Evolutionary conservation across 2,888 invertebrate genomes (phyloP).

Genomic region (Zeuzera pyrina): DNA sequence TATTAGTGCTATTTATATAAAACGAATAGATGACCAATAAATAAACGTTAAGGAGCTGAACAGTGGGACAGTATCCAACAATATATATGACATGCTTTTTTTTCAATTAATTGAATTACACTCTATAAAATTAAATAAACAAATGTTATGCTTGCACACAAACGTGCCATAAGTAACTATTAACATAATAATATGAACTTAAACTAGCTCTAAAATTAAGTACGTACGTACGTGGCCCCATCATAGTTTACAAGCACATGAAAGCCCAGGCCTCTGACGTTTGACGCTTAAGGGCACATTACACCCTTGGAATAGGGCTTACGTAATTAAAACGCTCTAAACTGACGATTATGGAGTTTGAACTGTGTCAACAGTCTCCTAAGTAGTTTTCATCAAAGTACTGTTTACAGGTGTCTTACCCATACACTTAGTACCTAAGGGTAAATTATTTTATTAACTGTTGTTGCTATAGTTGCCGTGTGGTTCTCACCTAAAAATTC

Average conservation of each 20-base stretch:
- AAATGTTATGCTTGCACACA: not conserved
- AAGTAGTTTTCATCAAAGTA: slow-evolving; percentile 28
- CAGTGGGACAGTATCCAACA: no score
- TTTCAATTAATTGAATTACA: no score
- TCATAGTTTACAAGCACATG: slow-evolving; percentile 58
- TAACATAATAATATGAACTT: slow-evolving; percentile 35
- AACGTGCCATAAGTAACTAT: no score
- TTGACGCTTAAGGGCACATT: slow-evolving; percentile 55
- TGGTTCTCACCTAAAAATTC: no score
- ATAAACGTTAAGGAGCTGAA: no score
- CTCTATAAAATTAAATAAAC: not conserved
- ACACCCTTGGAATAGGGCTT: slow-evolving; percentile 58
- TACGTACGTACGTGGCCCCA: slow-evolving; percentile 22
- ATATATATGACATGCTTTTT: no score
- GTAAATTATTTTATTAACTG: no score
- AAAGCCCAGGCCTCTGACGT: slow-evolving; percentile 30
- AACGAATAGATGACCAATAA: no score
- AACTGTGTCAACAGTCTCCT: slow-evolving; percentile 14
- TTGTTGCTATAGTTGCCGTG: no score
- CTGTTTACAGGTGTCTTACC: slow-evolving; percentile 7
- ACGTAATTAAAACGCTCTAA: slow-evolving; percentile 67
- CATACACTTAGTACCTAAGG: no score
- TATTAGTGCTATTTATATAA: slow-evolving; percentile 56
- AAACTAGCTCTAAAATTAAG: slow-evolving; percentile 8
- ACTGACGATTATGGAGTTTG: slow-evolving; percentile 45